Evolutionary conservation across 2,797 vertebrate species (phyloP), one percentile per base, ranked within the genome.

Genomic region (Gallinago nigripennis): DNA sequence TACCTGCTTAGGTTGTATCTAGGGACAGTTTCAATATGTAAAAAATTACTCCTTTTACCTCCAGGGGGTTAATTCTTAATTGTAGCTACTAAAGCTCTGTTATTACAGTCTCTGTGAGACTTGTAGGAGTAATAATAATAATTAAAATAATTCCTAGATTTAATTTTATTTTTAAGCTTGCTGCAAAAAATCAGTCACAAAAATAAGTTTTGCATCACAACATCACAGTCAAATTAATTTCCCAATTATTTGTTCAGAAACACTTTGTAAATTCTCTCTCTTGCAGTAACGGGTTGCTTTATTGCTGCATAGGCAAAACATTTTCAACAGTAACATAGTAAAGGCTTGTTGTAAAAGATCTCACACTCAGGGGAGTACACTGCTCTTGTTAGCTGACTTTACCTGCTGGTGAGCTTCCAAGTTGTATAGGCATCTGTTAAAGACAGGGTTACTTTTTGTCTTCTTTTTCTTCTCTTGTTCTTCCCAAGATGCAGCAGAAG

Each of bases 1-100:
- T 88, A 88, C 90, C 30, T 94, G 84, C 79, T 95, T 82, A 78
- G 69, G 61, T 69, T 82, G 58, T 95, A 94, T 94, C 90, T 86
- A 93, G 95, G 94, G 94, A 94, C 96, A 98, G 97, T 97, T 98
- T 98, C 97, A 98, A 96, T 97, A 97, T 92, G 97, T 98, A 98
- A 98, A 98, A 98, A 98, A 98, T 92, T 94, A 96, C 87, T 96
- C 71, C 37, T 95, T 97, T 81, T 97, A 95, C 97, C 96, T 96
- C 56, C 35, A 95, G 95, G 35, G 96, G 97, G 91, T 96, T 81
- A 70, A 94, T 97, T 98, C 96, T 98, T 93, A 82, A 56, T 75
- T 90, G 69, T 76, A 90, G 43, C 57, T 71, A 61, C 51, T 69
- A 16, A 17, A 45, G 13, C 17, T 88, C 60, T 76, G 9, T 16